Conservation (phyloP, 2,113 vertebrate species). For the Fregata magnificens region DNA sequence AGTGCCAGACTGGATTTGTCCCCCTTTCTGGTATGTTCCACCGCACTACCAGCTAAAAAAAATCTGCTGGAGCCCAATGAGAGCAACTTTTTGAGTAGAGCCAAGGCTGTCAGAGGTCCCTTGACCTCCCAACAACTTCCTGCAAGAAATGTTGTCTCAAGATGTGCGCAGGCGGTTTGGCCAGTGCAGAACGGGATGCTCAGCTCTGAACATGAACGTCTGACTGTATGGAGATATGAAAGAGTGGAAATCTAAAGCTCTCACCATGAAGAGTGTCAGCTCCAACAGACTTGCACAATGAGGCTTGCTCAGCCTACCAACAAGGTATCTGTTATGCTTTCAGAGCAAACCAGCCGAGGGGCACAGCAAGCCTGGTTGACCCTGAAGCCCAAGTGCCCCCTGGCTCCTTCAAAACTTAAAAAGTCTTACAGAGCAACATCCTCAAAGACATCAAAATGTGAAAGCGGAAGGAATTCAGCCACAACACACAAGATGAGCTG, state of each 20-base stretch:
- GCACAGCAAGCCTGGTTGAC: fast-evolving
- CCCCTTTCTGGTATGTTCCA: neutral
- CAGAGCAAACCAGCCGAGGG: neutral
- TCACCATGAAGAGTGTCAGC: neutral
- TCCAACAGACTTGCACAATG: neutral
- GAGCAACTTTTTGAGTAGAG: neutral
- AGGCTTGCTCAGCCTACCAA: neutral
- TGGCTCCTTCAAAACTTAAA: neutral
- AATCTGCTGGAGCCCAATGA: neutral
- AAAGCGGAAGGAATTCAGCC: neutral
- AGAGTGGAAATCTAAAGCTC: neutral
- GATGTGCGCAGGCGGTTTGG: neutral
- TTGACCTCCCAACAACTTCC: neutral
- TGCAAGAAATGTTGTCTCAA: neutral
- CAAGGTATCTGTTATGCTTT: neutral
- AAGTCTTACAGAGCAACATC: neutral
- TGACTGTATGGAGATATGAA: neutral
- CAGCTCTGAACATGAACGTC: fast-evolving
- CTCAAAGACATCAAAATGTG: neutral
- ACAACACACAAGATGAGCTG: fast-evolving
- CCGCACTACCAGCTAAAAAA: neutral
- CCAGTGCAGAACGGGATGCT: neutral
- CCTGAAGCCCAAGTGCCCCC: neutral
- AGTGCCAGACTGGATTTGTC: neutral
- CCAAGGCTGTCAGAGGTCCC: neutral